Evolutionary conservation across 2,888 invertebrate species (phyloP), one percentile per base, ranked within the genome.

Genomic region (Lysandra coridon): DNA sequence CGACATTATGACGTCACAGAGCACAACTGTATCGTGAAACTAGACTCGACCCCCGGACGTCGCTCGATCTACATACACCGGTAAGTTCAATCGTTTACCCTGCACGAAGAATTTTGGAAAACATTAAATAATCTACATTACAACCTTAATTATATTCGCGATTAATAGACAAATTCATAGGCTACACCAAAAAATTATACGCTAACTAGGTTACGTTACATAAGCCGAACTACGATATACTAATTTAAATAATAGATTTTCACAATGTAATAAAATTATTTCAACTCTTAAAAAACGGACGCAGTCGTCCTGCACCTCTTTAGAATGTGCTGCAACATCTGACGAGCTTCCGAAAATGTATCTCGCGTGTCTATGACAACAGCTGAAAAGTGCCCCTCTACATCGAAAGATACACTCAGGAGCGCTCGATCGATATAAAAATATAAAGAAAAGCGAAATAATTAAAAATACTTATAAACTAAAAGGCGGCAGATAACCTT

Each of bases 81-180:
- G 44, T 74, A 60, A 79, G 74, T 85, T 86, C 83, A 84, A 82
- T 85, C 84, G 87, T 85, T 88, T 92, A 92, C 92, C 93, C 92
- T 92, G 92, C 92, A 93, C 92, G 92, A 90, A 92, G 89, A 91
- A 92, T 90, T 91, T 91, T 91, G 88, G 87, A 90, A 88, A 86
- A 88, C 89, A 90, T 88, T 86, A 86, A 88, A 90, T 83, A 84
- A 83, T 86, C 88, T 87, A 87, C 57, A 53, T 76, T 57, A 76
- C 57, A 76, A 76, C 57, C 76, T 76, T 85, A 76, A 69, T 69
- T 69, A 69, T 37, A 69, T 53, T 57, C 33, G 57, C 53, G 76
- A 53, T 53, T 53, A 53, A 30, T 76, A 76, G 17, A 76, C 57
- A 76, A 57, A 57, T 33, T 76, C 33, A 57, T 57, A 76, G 53